Evolutionary conservation across 2,797 vertebrate species (phyloP).

Genomic region (Acanthornis magna): DNA sequence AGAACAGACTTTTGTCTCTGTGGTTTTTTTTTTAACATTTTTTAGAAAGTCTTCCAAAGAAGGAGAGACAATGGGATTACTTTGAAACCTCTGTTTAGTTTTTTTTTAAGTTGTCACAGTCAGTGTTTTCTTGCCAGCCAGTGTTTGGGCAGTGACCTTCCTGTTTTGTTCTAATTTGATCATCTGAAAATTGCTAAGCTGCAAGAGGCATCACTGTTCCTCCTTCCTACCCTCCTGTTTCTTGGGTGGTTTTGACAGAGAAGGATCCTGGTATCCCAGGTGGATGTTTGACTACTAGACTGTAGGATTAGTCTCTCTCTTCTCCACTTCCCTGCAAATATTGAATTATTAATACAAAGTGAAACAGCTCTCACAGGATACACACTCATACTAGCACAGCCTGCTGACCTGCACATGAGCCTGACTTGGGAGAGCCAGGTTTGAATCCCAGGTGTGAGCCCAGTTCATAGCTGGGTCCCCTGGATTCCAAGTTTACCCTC

Average conservation of each 20-base stretch:
- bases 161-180: neutral
- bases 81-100: neutral
- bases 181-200: neutral
- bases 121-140: neutral
- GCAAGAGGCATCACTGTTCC: neutral
- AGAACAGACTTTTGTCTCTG: neutral
- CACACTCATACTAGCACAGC: neutral
- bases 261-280: neutral
- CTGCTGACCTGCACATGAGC: neutral
- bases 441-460: neutral
- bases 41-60: neutral
- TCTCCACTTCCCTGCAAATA: conserved; percentile 1
- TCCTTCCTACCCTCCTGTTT: neutral
- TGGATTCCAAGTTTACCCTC: neutral
- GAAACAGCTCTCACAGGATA: neutral
- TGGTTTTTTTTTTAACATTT: neutral
- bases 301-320: conserved; percentile 20
- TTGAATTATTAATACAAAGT: conserved; percentile 45
- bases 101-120: neutral
- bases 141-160: neutral
- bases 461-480: neutral
- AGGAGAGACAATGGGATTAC: neutral
- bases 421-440: neutral
- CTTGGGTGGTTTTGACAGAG: conserved; percentile 1
- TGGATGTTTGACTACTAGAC: conserved; percentile 13